phyloP scores from a whole-genome alignment of 2,888 invertebrate genomes.

The Mythimna ferrago region DNA sequence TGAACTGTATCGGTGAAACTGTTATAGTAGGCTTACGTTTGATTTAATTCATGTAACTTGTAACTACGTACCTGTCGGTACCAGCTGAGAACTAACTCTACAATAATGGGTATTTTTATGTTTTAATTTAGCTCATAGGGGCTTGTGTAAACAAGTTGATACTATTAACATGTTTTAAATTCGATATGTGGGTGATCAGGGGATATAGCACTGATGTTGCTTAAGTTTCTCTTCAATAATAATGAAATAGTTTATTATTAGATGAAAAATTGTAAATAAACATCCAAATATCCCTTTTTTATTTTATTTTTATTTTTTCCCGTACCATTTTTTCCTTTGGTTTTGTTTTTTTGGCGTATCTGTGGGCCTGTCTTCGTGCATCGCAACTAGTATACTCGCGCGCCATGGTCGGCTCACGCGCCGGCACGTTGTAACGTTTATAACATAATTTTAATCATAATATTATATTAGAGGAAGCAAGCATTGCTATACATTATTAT shows the following conservation, averaged over 20 bases:
- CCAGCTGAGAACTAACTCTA: conserved; percentile 80
- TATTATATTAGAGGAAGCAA: conserved; percentile 51
- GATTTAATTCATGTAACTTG: conserved; percentile 68
- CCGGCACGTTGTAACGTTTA: conserved; percentile 31
- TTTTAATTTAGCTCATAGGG: conserved; percentile 82
- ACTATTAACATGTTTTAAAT: conserved; percentile 87
- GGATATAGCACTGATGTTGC: conserved; percentile 85
- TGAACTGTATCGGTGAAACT: conserved; percentile 76
- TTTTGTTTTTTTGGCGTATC: conserved; percentile 58
- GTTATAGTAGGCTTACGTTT: conserved; percentile 67
- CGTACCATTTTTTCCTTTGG: conserved; percentile 60
- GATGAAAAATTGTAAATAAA: conserved; percentile 90
- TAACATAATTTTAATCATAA: conserved; percentile 53
- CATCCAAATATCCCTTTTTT: conserved; percentile 89
- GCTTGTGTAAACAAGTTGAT: conserved; percentile 81
- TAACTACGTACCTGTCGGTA: conserved; percentile 77
- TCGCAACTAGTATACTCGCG: conserved; percentile 71
- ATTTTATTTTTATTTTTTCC: conserved; percentile 87
- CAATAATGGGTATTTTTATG: conserved; percentile 86
- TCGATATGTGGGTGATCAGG: conserved; percentile 85
- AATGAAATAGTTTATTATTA: conserved; percentile 88
- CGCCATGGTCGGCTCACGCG: conserved; percentile 24
- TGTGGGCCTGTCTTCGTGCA: conserved; percentile 75
- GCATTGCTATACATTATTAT: conserved; percentile 37
- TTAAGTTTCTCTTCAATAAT: conserved; percentile 87